Percentiles rank a stretch among this genome's conserved stretches.
Evolutionary conservation across 2,888 invertebrate species (phyloP).

Genomic region (Ecdyonurus torrentis): DNA sequence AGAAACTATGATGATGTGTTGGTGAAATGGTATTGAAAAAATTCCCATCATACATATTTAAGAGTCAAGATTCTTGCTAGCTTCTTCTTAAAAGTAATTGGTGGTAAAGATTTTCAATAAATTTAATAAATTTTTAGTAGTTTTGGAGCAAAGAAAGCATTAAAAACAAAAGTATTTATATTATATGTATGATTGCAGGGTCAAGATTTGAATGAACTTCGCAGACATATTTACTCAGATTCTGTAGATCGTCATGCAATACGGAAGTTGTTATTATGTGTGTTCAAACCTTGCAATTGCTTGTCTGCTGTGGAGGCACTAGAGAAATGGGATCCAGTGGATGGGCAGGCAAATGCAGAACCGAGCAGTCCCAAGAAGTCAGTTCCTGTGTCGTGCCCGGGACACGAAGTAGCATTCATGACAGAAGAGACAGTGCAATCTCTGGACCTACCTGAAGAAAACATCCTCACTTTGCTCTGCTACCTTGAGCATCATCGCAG

Average conservation of each 20-base stretch:
- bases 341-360: not conserved
- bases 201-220: constrained; percentile 65
- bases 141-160: not conserved
- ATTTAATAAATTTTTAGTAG: too few relatives aligned
- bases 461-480: constrained; percentile 74
- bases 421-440: constrained; percentile 59
- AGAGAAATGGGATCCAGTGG: not conserved
- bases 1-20: too few relatives aligned
- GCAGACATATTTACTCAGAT: constrained; percentile 75
- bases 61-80: too few relatives aligned
- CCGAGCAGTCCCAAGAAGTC: not conserved
- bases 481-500: constrained; percentile 74
- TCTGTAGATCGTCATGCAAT: constrained; percentile 73
- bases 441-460: constrained; percentile 80
- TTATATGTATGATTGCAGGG: constrained; percentile 28
- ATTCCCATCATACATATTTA: too few relatives aligned
- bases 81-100: too few relatives aligned
- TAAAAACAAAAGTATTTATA: not conserved
- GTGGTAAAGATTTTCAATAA: too few relatives aligned
- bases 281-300: constrained; percentile 70
- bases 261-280: constrained; percentile 60
- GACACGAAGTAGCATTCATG: constrained; percentile 49
- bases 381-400: not conserved
- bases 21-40: too few relatives aligned
- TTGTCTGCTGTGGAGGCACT: not conserved